Evolutionary conservation across 2,797 vertebrate species (phyloP).

Genomic region (Halcyon smyrnensis): DNA sequence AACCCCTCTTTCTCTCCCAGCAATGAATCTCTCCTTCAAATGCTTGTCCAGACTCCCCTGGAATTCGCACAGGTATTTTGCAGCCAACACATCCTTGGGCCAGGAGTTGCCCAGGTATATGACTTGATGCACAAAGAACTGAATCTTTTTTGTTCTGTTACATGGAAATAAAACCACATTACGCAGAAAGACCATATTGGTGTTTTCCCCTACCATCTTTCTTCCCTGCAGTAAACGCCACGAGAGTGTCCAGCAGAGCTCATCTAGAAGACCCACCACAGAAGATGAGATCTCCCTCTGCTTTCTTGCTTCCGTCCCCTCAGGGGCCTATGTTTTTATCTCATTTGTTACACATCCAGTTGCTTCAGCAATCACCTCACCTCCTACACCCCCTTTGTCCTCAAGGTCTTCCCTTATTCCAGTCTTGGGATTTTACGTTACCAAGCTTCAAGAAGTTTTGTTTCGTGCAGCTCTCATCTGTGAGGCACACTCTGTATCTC

Average conservation of each 20-base stretch:
- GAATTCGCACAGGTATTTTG: slow-evolving; percentile 28
- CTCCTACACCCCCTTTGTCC: not conserved
- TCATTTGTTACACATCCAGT: not conserved
- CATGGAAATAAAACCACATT: not conserved
- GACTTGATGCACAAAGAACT: not conserved
- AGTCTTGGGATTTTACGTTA: not conserved
- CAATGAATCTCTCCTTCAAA: slow-evolving; percentile 10
- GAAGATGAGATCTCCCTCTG: not conserved
- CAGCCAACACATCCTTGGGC: not conserved
- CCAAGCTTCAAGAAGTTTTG: not conserved
- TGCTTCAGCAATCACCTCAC: not conserved
- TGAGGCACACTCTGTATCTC: not conserved
- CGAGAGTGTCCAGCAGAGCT: not conserved
- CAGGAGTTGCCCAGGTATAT: slow-evolving; percentile 32
- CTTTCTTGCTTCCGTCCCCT: not conserved
- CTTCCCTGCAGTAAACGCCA: not conserved
- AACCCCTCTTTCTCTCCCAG: not conserved
- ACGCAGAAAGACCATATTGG: not conserved
- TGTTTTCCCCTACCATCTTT: not conserved
- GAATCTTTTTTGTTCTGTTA: not conserved
- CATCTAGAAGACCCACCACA: not conserved
- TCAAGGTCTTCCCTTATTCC: not conserved
- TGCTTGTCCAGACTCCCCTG: slow-evolving; percentile 15
- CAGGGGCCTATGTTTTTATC: not conserved
- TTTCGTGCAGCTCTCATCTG: not conserved